These are phyloP conservation scores for Synergus gifuensis DNA, from an alignment of 2,888 invertebrate genomes.

Conservation along the genomic window DNA sequence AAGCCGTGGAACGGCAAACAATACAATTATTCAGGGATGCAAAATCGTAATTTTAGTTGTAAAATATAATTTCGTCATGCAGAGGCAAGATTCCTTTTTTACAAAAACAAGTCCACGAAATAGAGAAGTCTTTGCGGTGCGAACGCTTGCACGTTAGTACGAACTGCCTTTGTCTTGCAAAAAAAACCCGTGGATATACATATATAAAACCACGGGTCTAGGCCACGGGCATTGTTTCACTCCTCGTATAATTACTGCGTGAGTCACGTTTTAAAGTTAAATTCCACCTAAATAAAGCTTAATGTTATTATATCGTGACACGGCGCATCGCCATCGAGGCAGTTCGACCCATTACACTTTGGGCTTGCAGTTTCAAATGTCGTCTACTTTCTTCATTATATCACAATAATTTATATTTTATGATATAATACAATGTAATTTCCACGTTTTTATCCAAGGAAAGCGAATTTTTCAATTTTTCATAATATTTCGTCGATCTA, in stretches of 20 bases:
- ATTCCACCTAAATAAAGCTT: slow-evolving; percentile 76
- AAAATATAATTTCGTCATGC: slow-evolving; percentile 31
- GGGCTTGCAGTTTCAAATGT: slow-evolving; percentile 61
- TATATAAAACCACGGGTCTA: slow-evolving; percentile 67
- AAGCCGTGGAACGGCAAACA: slow-evolving; percentile 26
- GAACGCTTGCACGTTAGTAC: slow-evolving; percentile 54
- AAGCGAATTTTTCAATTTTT: not conserved
- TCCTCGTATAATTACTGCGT: slow-evolving; percentile 74
- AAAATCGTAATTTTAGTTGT: slow-evolving; percentile 33
- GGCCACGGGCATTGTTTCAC: slow-evolving; percentile 73
- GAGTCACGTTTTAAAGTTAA: slow-evolving; percentile 76
- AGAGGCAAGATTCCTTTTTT: not conserved
- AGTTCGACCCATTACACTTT: slow-evolving; percentile 59
- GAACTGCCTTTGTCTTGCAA: slow-evolving; percentile 72
- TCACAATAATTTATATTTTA: slow-evolving; percentile 7
- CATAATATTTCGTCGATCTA: not conserved
- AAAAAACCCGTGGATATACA: slow-evolving; percentile 69
- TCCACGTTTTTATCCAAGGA: not conserved
- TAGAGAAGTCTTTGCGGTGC: slow-evolving; percentile 55
- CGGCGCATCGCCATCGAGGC: slow-evolving; percentile 52
- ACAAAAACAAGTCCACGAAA: slow-evolving; percentile 46
- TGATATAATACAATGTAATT: slow-evolving; percentile 8
- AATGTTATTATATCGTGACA: slow-evolving; percentile 70
- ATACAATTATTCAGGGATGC: slow-evolving; percentile 30
- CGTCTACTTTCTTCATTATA: slow-evolving; percentile 47